These are phyloP conservation scores for Solenodon paradoxus DNA, from an alignment of 2,113 vertebrate genomes.

Conservation along the genomic window DNA sequence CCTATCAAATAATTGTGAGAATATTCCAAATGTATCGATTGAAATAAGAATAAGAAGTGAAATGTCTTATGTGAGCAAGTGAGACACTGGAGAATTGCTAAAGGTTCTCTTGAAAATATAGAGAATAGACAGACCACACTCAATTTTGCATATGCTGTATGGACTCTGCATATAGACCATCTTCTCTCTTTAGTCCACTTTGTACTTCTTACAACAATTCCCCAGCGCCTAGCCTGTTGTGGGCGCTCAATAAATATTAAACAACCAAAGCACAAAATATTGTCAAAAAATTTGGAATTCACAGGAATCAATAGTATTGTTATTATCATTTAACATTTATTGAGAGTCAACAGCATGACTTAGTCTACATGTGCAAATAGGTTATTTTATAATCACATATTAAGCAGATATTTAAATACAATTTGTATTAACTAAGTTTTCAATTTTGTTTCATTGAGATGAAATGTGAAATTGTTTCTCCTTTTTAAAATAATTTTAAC, in stretches of 20 bases:
- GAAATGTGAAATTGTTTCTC: neutral
- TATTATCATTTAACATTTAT: slow-evolving; percentile 76
- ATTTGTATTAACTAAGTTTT: neutral
- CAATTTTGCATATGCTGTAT: neutral
- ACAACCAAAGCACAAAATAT: slow-evolving; percentile 32
- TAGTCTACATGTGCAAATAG: slow-evolving; percentile 47
- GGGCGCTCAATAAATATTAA: slow-evolving; percentile 78
- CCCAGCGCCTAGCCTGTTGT: slow-evolving; percentile 64
- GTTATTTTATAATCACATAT: slow-evolving; percentile 36
- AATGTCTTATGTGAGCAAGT: neutral
- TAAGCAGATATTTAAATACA: slow-evolving; percentile 53
- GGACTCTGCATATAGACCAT: neutral
- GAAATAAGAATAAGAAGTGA: neutral
- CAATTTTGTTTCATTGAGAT: slow-evolving; percentile 32
- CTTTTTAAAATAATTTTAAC: slow-evolving; percentile 14
- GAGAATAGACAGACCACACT: neutral
- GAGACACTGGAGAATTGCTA: neutral
- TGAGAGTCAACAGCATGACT: slow-evolving; percentile 74
- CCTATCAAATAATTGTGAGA: neutral
- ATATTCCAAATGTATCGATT: neutral
- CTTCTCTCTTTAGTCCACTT: neutral
- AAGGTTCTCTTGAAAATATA: neutral
- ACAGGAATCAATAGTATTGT: slow-evolving; percentile 63
- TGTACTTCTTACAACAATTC: neutral
- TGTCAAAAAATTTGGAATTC: slow-evolving; percentile 55